Evolutionary conservation across 2,888 invertebrate species (phyloP), one percentile per base, ranked within the genome.

Genomic region (Folsomia candida): DNA sequence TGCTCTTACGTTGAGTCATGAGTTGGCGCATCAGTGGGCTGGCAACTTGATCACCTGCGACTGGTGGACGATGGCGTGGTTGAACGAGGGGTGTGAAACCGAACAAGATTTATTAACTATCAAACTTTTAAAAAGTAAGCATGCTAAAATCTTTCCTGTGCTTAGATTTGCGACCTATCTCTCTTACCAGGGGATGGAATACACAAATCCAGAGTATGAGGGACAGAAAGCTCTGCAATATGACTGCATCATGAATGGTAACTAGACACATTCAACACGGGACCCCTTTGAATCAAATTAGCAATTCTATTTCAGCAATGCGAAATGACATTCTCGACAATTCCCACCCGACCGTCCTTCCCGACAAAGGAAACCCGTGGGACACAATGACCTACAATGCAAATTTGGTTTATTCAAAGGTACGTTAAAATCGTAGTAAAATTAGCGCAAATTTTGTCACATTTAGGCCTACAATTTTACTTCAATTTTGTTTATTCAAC

Each of bases 91-190:
- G 51, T 47, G 25, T 4, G 37, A 14, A 37, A 14, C 6, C 37
- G n/a, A n/a, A n/a, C n/a, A n/a, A n/a, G n/a, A n/a, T n/a, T n/a
- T n/a, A n/a, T n/a, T n/a, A n/a, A n/a, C n/a, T n/a, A n/a, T n/a
- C n/a, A n/a, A n/a, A n/a, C n/a, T n/a, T n/a, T n/a, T 62, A 22
- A 22, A 11, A 9, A 11, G 22, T 58, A 84, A 85, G 76, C 80
- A 85, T n/a, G n/a, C n/a, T n/a, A n/a, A n/a, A n/a, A n/a, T n/a
- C n/a, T n/a, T n/a, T n/a, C n/a, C n/a, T n/a, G n/a, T n/a, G n/a
- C 14, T 26, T 20, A 62, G 91, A 0, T 91, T 92, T 81, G 90
- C 91, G 3, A 81, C 83, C 54, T 87, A 85, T 82, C 90, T 90
- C 80, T 89, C 93, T 82, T 91, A 90, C 81, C 87, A 87, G 79